Evolutionary conservation across 2,888 invertebrate genomes (phyloP).

Genomic region (Pandemis corylana): DNA sequence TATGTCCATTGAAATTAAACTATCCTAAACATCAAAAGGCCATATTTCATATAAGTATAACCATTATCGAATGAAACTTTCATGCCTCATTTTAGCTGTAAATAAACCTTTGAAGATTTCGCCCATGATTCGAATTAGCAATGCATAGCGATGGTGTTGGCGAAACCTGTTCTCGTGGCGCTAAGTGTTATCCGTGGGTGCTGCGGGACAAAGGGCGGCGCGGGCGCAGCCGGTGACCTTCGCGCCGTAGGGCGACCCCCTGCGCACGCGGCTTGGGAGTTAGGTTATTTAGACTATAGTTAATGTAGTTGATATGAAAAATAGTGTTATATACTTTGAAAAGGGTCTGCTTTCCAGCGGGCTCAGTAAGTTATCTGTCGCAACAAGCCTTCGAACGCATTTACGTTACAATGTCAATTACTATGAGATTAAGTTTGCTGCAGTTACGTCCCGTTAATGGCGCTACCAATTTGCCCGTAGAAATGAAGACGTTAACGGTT

Average conservation of each 20-base stretch:
- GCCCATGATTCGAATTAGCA: slow-evolving; percentile 2
- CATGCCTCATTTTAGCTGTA: background rate
- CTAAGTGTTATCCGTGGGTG: slow-evolving; percentile 11
- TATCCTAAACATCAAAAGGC: too few species aligned
- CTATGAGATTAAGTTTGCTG: too few species aligned
- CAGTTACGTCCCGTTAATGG: too few species aligned
- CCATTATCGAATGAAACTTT: background rate
- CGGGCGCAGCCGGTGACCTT: slow-evolving; percentile 48
- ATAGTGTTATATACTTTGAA: too few species aligned
- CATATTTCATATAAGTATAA: background rate
- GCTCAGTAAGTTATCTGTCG: too few species aligned
- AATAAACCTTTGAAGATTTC: background rate
- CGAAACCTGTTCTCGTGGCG: slow-evolving; percentile 8
- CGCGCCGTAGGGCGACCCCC: slow-evolving; percentile 39
- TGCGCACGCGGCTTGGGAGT: background rate
- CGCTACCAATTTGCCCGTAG: too few species aligned
- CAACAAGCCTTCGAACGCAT: too few species aligned
- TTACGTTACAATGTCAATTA: too few species aligned
- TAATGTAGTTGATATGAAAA: too few species aligned
- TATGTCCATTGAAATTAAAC: too few species aligned
- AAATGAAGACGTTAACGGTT: too few species aligned
- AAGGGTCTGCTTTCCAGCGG: too few species aligned
- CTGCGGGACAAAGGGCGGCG: slow-evolving; percentile 40
- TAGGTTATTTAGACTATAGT: background rate
- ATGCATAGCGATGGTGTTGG: slow-evolving; percentile 18